These are phyloP conservation scores for Incurvaria masculella DNA, from an alignment of 2,888 invertebrate species.

Conservation along the genomic window DNA sequence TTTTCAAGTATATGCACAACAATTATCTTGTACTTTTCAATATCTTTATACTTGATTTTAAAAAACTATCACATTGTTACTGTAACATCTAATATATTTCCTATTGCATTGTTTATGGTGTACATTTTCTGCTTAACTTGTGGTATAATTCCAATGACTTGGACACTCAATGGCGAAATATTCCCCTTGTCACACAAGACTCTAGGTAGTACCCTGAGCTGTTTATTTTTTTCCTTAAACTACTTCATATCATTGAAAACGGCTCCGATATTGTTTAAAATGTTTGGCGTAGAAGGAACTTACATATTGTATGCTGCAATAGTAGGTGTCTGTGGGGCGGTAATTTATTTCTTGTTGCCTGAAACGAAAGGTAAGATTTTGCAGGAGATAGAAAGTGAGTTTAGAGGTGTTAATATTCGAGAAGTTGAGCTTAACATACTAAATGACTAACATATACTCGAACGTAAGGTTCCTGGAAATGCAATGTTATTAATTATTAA, in stretches of 20 bases:
- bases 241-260: constrained; percentile 27
- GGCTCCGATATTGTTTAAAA: constrained; percentile 23
- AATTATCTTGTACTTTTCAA: neutral
- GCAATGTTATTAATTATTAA: neutral
- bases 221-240: constrained; percentile 7
- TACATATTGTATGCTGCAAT: constrained; percentile 23
- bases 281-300: constrained; percentile 23
- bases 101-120: constrained; percentile 2
- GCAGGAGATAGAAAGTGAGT: constrained; percentile 57
- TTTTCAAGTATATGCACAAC: constrained; percentile 2
- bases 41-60: constrained; percentile 1
- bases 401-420: constrained; percentile 19
- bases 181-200: constrained; percentile 20
- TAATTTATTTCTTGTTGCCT: constrained; percentile 25
- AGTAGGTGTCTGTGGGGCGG: constrained; percentile 20
- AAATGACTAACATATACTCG: constrained; percentile 7
- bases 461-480: constrained; percentile 9
- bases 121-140: constrained; percentile 2
- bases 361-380: constrained; percentile 60
- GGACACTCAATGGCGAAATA: constrained; percentile 20
- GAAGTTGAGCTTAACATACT: constrained; percentile 9
- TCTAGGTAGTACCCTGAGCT: constrained; percentile 8
- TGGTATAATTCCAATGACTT: constrained; percentile 18
- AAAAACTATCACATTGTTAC: neutral
- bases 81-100: neutral